Conservation (phyloP, 2,888 invertebrate species). For the Aleiodes leptofemur region DNA sequence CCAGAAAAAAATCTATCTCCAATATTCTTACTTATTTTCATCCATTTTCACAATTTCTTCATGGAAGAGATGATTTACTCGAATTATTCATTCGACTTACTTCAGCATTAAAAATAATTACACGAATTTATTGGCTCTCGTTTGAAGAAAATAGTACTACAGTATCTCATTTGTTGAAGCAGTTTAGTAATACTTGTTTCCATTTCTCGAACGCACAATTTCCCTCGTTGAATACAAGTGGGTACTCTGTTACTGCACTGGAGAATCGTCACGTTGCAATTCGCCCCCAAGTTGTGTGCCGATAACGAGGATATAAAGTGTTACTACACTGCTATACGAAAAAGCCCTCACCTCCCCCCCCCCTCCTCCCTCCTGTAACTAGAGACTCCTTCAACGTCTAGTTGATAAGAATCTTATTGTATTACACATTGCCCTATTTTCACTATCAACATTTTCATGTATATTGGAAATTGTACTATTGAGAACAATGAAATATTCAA, state of each 20-base stretch:
- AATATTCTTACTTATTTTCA: too few relatives aligned
- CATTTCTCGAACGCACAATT: constrained; percentile 25
- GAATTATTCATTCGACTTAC: too few relatives aligned
- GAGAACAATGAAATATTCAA: constrained; percentile 28
- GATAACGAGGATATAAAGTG: constrained; percentile 36
- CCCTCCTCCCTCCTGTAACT: neutral
- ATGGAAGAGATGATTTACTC: too few relatives aligned
- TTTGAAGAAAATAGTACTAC: neutral
- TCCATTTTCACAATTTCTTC: too few relatives aligned
- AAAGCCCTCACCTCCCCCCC: neutral
- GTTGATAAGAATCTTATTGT: constrained; percentile 30
- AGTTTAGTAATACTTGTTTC: constrained; percentile 21
- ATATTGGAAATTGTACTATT: neutral
- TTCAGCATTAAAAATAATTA: neutral
- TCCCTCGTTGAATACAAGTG: constrained; percentile 24
- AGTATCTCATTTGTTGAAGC: constrained; percentile 21
- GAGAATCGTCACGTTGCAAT: constrained; percentile 30
- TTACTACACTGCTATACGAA: constrained; percentile 26
- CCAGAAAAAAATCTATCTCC: too few relatives aligned
- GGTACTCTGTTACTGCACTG: constrained; percentile 21
- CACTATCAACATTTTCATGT: constrained; percentile 26
- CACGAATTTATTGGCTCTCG: constrained; percentile 4
- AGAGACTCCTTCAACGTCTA: constrained; percentile 18
- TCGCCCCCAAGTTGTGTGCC: constrained; percentile 19
- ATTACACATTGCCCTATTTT: constrained; percentile 29